Percentiles rank a stretch among this genome's conserved stretches.
Conservation (phyloP, 2,888 invertebrate species). For the Galerucella calmariensis region DNA sequence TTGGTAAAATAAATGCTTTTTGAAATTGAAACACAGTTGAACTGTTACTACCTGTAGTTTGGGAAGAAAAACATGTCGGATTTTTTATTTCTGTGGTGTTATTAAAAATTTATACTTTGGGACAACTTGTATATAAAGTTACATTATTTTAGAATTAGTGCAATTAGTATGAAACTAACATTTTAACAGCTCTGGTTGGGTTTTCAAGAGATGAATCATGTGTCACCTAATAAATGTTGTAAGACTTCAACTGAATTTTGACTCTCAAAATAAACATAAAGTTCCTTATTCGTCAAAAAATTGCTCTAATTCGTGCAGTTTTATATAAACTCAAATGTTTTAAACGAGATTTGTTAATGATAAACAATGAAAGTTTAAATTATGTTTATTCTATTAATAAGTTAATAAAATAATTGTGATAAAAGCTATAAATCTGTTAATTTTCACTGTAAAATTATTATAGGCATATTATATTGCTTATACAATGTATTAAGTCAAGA, state of each 20-base stretch:
- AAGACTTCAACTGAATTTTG: not conserved
- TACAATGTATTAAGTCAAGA: not conserved
- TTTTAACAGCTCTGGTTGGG: not conserved
- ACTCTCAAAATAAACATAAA: not conserved
- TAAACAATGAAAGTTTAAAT: not conserved
- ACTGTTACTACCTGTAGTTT: not conserved
- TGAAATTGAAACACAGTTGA: conserved; percentile 13
- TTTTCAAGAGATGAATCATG: not conserved
- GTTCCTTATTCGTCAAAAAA: not conserved
- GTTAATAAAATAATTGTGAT: no score
- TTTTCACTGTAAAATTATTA: no score
- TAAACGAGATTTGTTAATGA: not conserved
- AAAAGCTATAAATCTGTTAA: no score
- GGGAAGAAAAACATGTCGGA: not conserved
- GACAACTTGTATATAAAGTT: not conserved
- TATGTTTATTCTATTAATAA: no score
- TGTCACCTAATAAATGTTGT: not conserved
- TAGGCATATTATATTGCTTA: no score
- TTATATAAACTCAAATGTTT: not conserved
- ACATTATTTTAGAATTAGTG: not conserved
- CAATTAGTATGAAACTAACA: not conserved
- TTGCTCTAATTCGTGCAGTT: not conserved
- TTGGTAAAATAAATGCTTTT: conserved; percentile 15
- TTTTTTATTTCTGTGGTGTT: no score
- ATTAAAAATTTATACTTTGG: no score